A percentile compares a stretch with the other conserved stretches of the same genome.
Evolutionary conservation across 1,140 invertebrate species (phyloP).

Genomic region (Dufourea novaeangliae): DNA sequence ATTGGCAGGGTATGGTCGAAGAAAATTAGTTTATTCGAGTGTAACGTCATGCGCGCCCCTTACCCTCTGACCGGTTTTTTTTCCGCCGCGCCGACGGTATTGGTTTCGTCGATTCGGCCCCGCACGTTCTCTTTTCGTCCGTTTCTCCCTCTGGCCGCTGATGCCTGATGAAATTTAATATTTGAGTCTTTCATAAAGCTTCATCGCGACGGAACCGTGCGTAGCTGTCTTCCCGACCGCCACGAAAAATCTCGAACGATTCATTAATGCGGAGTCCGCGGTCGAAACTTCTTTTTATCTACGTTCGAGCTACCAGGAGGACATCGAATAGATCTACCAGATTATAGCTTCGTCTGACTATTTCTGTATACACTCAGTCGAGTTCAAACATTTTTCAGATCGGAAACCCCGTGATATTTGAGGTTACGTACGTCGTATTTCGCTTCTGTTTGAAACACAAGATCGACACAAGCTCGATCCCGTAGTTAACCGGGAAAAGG

Average conservation of each 20-base stretch:
- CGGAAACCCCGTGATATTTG: too few species aligned
- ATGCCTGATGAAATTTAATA: constrained; percentile 39
- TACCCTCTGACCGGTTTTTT: not conserved
- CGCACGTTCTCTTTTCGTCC: not conserved
- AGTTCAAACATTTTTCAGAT: too few species aligned
- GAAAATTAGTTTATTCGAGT: constrained; percentile 63
- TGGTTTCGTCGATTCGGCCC: constrained; percentile 33
- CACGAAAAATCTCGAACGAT: constrained; percentile 14
- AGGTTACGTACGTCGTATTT: too few species aligned
- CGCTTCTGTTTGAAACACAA: too few species aligned
- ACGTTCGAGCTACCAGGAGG: not conserved
- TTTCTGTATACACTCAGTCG: too few species aligned
- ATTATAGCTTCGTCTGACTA: too few species aligned
- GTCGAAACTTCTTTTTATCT: too few species aligned
- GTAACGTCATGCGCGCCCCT: constrained; percentile 44
- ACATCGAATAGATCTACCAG: too few species aligned
- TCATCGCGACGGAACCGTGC: not conserved
- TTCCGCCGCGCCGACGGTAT: not conserved
- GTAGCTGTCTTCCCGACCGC: not conserved
- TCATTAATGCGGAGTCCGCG: constrained; percentile 1
- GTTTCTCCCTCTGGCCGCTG: not conserved
- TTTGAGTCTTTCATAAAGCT: constrained; percentile 46
- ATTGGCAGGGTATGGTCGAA: constrained; percentile 34
- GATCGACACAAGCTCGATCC: not conserved
- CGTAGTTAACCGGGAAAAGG: not conserved